Conservation (phyloP, 2,888 invertebrate genomes). For the Erynnis tages region DNA sequence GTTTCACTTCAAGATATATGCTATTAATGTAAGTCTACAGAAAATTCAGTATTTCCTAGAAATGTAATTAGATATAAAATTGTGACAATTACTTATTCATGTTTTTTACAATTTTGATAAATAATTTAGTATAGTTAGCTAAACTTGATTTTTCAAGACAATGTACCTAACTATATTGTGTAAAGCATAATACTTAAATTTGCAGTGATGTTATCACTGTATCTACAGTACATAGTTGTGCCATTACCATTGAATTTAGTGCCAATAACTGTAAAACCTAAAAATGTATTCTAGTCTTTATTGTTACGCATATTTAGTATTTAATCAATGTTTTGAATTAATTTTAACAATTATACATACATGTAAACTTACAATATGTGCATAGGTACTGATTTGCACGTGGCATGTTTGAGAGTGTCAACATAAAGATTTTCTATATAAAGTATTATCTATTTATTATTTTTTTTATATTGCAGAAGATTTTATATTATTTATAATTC, state of each 20-base stretch:
- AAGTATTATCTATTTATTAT: constrained; percentile 43
- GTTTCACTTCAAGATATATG: constrained; percentile 64
- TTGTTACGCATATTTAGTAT: constrained; percentile 80
- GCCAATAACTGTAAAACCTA: constrained; percentile 80
- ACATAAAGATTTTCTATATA: constrained; percentile 44
- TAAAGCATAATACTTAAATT: constrained; percentile 47
- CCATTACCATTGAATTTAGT: constrained; percentile 77
- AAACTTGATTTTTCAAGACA: constrained; percentile 61
- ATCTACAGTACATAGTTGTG: constrained; percentile 71
- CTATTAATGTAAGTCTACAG: constrained; percentile 62
- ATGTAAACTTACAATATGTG: constrained; percentile 63
- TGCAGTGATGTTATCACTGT: constrained; percentile 53
- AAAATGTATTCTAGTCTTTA: constrained; percentile 82
- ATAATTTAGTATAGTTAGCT: constrained; percentile 72
- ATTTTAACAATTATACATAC: constrained; percentile 62
- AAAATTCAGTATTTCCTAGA: constrained; percentile 72
- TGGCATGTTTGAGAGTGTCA: constrained; percentile 60
- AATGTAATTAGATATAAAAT: constrained; percentile 68
- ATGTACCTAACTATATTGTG: constrained; percentile 47
- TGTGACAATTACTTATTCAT: constrained; percentile 50
- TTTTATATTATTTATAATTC: constrained; percentile 22
- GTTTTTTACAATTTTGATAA: constrained; percentile 72
- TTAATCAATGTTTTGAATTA: constrained; percentile 75
- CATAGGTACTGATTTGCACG: constrained; percentile 70
- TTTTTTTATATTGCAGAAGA: constrained; percentile 38